Base-by-base conservation (phyloP, 2,888 invertebrate species). In the Zhuqinia jingwanae region DNA sequence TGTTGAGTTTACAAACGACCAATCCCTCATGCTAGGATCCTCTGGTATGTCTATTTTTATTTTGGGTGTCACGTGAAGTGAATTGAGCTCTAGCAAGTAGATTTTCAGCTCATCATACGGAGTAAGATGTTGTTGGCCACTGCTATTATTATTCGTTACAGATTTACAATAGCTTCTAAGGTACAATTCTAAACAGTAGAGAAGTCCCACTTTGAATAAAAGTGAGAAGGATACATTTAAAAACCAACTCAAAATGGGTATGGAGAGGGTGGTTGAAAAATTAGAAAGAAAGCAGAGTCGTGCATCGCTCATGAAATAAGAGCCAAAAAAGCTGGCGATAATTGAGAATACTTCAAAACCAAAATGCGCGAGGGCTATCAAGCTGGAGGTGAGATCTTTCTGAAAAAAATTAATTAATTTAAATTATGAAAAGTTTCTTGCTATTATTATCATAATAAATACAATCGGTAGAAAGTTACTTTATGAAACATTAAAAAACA, bases 401-500 rank as follows among this genome's bases (percentile, higher is more conserved):
- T 17, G 10, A 17, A n/a, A 22, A 20, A 36, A 20, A 47, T 42
- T 56, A 56, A 30, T 1, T 27, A 36, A 17, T 17, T 3, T 13
- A 15, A 27, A 17, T 27, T 15, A 30, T 36, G 73, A 22, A 56
- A 56, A 56, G 36, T 6, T 42, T 50, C 15, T 45, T 5, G 27
- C 2, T 45, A 36, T 36, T 6, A 36, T 36, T 36, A n/a, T n/a
- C n/a, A n/a, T n/a, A 36, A 8, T 20, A 20, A 25, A 22, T 58
- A 11, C 20, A 22, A 58, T n/a, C 3, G 2, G 2, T 50, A 65
- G 8, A 30, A 2, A 3, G 15, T 10, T 60, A 82, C 82, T 58
- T 82, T 82, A 47, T 82, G 82, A 60, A 82, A 60, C 3, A 60
- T 13, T 60, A 82, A 60, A 75, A 75, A 82, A 58, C 15, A n/a